Conservation (phyloP, 2,797 vertebrate genomes). For the Gadopsis marmoratus region DNA sequence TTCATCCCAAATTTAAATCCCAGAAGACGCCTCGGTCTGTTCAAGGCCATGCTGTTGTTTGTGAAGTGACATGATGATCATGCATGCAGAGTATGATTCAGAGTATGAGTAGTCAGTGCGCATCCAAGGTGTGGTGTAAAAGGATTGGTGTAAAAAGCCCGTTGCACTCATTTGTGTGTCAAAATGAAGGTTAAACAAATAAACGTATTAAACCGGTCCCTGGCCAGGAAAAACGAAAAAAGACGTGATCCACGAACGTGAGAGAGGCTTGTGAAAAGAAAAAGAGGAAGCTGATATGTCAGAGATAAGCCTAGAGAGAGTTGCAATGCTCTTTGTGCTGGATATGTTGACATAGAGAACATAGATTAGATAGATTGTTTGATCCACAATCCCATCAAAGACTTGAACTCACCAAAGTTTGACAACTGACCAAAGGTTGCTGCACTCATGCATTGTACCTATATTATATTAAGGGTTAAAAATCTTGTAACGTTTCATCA, state of each 20-base stretch:
- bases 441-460: background rate
- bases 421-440: no score
- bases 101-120: background rate
- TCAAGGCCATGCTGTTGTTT: conserved; percentile 7
- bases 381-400: no score
- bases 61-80: conserved; percentile 2
- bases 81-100: conserved; percentile 7
- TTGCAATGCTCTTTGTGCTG: no score
- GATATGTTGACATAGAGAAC: no score
- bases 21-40: background rate
- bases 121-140: conserved; percentile 7
- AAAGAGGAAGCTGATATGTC: background rate
- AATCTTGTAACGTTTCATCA: background rate
- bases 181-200: conserved; percentile 14
- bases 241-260: background rate
- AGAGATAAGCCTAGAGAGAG: no score
- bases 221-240: background rate
- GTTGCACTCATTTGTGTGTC: background rate
- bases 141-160: background rate
- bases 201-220: background rate
- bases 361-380: no score
- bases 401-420: no score
- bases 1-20: conserved; percentile 6
- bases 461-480: background rate
- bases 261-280: background rate